Evolutionary conservation across 64 coral and sea anemone genomes (phyloP).

Genomic region (Pachyseris speciosa): DNA sequence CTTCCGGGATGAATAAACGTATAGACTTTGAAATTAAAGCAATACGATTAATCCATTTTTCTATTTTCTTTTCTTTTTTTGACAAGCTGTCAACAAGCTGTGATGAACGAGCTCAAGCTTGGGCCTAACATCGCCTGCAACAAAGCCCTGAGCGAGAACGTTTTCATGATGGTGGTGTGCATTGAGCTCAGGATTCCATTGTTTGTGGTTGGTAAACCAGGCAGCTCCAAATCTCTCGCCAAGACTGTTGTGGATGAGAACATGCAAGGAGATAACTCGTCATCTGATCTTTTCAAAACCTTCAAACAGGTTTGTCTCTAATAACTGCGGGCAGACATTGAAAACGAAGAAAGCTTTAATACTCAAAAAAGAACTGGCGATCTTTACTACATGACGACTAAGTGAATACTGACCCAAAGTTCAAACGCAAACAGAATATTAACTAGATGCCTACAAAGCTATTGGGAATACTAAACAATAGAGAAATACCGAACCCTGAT

Average conservation of each 20-base stretch:
- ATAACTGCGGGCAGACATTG: too few relatives aligned
- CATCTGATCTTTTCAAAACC: slow-evolving; percentile 67
- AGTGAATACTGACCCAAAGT: too few relatives aligned
- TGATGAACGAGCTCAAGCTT: slow-evolving; percentile 75
- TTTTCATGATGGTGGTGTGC: slow-evolving; percentile 88
- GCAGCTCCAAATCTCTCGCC: slow-evolving; percentile 85
- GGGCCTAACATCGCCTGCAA: slow-evolving; percentile 89
- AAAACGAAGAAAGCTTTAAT: too few relatives aligned
- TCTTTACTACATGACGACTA: too few relatives aligned
- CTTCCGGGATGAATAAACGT: too few relatives aligned
- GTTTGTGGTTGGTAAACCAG: slow-evolving; percentile 84
- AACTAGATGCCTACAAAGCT: too few relatives aligned
- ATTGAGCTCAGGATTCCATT: slow-evolving; percentile 80
- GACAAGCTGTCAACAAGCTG: slow-evolving; percentile 78
- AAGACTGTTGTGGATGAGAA: slow-evolving; percentile 88
- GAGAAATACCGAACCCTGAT: too few relatives aligned
- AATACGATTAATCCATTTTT: too few relatives aligned
- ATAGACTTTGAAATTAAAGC: too few relatives aligned
- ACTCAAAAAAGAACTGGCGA: too few relatives aligned
- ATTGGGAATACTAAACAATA: too few relatives aligned
- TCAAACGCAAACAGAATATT: too few relatives aligned
- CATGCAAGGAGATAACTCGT: slow-evolving; percentile 79
- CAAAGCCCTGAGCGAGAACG: slow-evolving; percentile 84
- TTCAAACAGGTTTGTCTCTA: slow-evolving; percentile 83
- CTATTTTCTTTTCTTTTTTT: background rate